Conservation (phyloP, 2,888 invertebrate species). For the Operophtera brumata region DNA sequence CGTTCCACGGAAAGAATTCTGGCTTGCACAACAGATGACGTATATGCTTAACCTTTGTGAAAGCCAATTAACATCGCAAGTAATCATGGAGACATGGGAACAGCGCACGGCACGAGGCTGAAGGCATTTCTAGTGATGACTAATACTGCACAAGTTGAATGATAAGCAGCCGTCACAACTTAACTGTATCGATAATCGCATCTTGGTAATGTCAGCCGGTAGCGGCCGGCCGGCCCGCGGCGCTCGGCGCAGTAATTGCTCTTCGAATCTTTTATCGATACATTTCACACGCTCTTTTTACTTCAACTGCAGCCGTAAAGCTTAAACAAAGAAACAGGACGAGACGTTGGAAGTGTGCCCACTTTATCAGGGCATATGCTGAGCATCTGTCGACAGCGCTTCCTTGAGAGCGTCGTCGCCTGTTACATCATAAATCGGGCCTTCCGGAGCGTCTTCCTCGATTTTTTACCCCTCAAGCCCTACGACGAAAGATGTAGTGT, state of each 20-base stretch:
- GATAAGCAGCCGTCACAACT: constrained; percentile 70
- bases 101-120: constrained; percentile 35
- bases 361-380: constrained; percentile 66
- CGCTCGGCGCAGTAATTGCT: constrained; percentile 57
- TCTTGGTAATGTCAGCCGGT: constrained; percentile 62
- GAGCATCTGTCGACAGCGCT: constrained; percentile 74
- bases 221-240: constrained; percentile 56
- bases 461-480: constrained; percentile 71
- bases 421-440: constrained; percentile 75
- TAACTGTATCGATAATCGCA: constrained; percentile 73
- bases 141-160: constrained; percentile 49
- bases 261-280: constrained; percentile 64
- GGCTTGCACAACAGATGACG: constrained; percentile 51
- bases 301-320: not conserved
- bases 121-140: constrained; percentile 54
- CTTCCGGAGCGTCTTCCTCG: constrained; percentile 75
- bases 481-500: constrained; percentile 76
- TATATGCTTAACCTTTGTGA: constrained; percentile 51
- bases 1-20: constrained; percentile 37
- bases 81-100: constrained; percentile 50
- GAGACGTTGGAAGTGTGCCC: constrained; percentile 64
- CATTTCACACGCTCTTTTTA: constrained; percentile 67
- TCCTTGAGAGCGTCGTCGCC: constrained; percentile 63
- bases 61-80: constrained; percentile 58
- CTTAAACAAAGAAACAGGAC: constrained; percentile 58